Conservation (phyloP, 1,140 invertebrate species). For the Papilio helenus region DNA sequence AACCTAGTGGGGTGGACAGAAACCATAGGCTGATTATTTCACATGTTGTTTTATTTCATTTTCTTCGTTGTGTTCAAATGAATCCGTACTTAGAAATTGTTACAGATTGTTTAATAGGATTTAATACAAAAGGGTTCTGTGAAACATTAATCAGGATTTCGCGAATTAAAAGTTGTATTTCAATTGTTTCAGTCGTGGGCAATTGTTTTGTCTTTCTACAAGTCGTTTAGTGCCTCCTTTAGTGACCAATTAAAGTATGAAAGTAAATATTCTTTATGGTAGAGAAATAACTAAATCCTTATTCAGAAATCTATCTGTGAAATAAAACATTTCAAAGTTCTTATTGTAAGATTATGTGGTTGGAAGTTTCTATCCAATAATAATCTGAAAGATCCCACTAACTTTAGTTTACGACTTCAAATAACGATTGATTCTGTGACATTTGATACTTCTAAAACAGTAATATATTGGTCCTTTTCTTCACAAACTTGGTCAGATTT, state of each 20-base stretch:
- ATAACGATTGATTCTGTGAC: conserved; percentile 56
- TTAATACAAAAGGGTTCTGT: background rate
- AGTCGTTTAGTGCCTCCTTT: no score
- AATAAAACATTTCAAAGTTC: background rate
- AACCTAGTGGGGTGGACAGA: no score
- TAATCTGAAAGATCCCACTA: conserved; percentile 72
- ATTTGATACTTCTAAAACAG: conserved; percentile 62
- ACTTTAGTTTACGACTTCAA: conserved; percentile 62
- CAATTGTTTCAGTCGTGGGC: background rate
- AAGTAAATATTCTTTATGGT: no score
- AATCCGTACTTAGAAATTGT: background rate
- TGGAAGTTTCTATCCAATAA: conserved; percentile 63
- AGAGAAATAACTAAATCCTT: no score
- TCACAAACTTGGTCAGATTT: conserved; percentile 63
- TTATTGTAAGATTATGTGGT: background rate
- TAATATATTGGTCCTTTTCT: conserved; percentile 65
- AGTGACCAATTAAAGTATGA: no score
- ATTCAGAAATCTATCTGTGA: no score
- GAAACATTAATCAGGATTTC: background rate
- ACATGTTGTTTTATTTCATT: background rate
- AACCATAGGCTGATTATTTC: background rate
- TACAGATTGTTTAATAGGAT: background rate
- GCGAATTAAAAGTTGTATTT: background rate
- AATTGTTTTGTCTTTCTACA: background rate
- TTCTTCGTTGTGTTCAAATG: no score